Base-by-base conservation (phyloP, 1,140 invertebrate genomes). In the Trichonephila clavata region DNA sequence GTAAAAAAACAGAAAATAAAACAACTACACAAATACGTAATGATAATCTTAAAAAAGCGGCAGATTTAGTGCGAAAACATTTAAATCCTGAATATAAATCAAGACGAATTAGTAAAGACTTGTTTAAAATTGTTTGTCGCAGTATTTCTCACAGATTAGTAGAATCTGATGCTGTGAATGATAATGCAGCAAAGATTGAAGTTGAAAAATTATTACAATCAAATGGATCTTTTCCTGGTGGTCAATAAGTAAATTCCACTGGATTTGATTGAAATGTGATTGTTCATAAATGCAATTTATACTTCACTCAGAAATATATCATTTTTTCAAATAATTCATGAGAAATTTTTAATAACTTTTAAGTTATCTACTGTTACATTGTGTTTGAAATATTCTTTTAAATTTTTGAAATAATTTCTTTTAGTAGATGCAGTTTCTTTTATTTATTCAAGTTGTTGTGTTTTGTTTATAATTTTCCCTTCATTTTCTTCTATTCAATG, bases 61-160 rank as follows among this genome's bases (percentile, higher is more conserved):
- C 91, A 60, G 90, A 94, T 90, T 94, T 94, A 63, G 92, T 94
- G 7, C 50, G 93, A 24, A 91, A 94, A 59, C 92, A 94, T 77
- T 90, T 94, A 50, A 92, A 94, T 86, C 94, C 94, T 14, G 84
- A 92, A 71, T 94, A 94, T 59, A 91, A 94, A 86, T 88, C 94
- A 32, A 94, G 94, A 63, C 71, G 86, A 80, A 93, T 94, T 18
- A 90, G 84, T 81, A 94, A 94, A 94, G 94, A 94, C 32, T 92
- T 94, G n/a, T 94, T 94, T 80, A 94, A 94, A 86, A 90, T 93
- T 77, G 89, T 94, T 32, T 94, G 94, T 65, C 77, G 91, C 14
- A 94, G 86, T n/a, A 93, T 94, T 50, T 94, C 93, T 65, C 94
- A 94, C 57, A 60, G 88, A 43, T 92, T 94, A 59, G 94, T 94